These are phyloP conservation scores for Elachura formosa DNA, from an alignment of 2,113 vertebrate genomes.

Conservation along the genomic window DNA sequence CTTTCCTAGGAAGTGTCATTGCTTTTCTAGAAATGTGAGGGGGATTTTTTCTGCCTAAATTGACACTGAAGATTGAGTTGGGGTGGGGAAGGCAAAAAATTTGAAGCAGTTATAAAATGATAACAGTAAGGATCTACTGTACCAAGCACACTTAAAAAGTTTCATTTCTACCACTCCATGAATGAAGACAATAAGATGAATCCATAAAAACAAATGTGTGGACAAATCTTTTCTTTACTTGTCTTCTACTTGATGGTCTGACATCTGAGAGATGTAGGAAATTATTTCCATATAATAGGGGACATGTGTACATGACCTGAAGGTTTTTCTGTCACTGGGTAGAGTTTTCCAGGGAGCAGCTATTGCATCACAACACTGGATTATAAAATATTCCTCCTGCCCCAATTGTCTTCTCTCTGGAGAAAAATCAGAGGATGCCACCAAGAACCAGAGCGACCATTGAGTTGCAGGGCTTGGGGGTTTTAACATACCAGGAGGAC, in stretches of 20 bases:
- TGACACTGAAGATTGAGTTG: not conserved
- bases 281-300: not conserved
- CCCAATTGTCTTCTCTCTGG: not conserved
- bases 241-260: not conserved
- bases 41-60: not conserved
- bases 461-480: not conserved
- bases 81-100: not conserved
- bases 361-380: not conserved
- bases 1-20: not conserved
- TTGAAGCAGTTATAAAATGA: not conserved
- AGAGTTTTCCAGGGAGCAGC: not conserved
- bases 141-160: not conserved
- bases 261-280: slow-evolving; percentile 21
- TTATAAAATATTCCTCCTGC: not conserved
- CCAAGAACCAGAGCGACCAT: not conserved
- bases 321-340: not conserved
- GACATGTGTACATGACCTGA: not conserved
- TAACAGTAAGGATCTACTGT: not conserved
- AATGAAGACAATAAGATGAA: not conserved
- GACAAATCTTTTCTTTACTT: slow-evolving; percentile 29
- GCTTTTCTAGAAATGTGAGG: not conserved
- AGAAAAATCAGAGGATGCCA: not conserved
- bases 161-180: slow-evolving; percentile 28
- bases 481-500: not conserved
- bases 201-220: not conserved